Base-by-base conservation (phyloP, 2,888 invertebrate species). In the Meganola albula region DNA sequence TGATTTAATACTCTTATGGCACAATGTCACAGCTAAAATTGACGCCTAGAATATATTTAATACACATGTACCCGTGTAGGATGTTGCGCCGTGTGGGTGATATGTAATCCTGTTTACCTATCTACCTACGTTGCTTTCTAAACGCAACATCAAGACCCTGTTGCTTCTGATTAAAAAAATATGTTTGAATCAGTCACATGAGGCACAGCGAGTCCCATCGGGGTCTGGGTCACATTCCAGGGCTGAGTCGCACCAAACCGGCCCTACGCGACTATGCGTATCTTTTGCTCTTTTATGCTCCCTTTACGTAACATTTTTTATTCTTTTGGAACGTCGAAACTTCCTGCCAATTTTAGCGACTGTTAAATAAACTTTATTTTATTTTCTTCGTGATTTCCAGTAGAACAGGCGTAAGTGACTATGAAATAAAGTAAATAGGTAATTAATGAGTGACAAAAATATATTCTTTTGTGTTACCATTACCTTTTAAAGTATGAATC, bases 161-260 rank as follows among this genome's bases (percentile, higher is more conserved):
- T 32, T 28, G 38, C 45, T 37, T 40, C 42, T 27, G 62, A 63
- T 53, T 44, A 46, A 54, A 55, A 60, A 59, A 63, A 56, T 58
- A 55, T 60, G 48, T 57, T 57, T 65, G n/a, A n/a, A n/a, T n/a
- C n/a, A n/a, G n/a, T 62, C 57, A 51, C 53, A 55, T 83, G 84
- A 83, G 74, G 84, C 84, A 84, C 67, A 63, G 62, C 63, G 63
- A 62, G 64, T 73, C 73, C 75, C 73, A 60, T 61, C 61, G 73
- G 63, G 70, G 75, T 77, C 73, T 82, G 82, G 84, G 82, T 83
- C 77, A 80, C 84, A 85, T 85, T 83, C 84, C 82, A 69, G 69
- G 58, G 55, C 56, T 56, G 53, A 53, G 53, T 46, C 54, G 46
- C 58, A 59, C 62, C 52, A 71, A 73, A 73, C 73, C 73, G 72